Evolutionary conservation across 2,888 invertebrate species (phyloP).

Genomic region (Shargacucullia verbasci): DNA sequence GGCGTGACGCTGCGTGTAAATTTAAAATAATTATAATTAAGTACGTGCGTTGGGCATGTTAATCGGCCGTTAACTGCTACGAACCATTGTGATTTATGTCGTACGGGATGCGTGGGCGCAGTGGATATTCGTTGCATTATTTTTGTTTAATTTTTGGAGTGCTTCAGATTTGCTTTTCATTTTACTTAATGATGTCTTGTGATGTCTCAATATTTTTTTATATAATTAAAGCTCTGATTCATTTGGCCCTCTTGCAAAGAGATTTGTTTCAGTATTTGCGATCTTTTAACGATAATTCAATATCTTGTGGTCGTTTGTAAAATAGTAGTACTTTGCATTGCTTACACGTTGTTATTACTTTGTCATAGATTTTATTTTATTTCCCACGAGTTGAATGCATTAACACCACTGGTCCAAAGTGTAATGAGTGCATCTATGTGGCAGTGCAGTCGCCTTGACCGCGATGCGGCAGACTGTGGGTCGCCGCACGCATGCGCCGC

Average conservation of each 20-base stretch:
- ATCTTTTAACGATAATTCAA: too few species aligned
- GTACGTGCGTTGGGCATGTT: slow-evolving; percentile 40
- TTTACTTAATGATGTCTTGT: too few species aligned
- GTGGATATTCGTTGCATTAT: too few species aligned
- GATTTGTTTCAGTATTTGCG: too few species aligned
- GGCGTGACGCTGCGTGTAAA: slow-evolving; percentile 58
- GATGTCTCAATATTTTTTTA: too few species aligned
- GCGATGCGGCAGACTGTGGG: slow-evolving; percentile 62
- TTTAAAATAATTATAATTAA: slow-evolving; percentile 60
- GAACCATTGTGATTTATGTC: slow-evolving; percentile 48
- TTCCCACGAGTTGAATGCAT: background rate
- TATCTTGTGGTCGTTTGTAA: too few species aligned
- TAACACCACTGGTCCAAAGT: slow-evolving; percentile 34
- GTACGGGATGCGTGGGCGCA: slow-evolving; percentile 37
- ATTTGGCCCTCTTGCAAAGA: too few species aligned
- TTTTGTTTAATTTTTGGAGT: too few species aligned
- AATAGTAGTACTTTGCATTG: too few species aligned
- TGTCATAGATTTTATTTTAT: background rate
- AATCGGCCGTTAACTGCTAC: slow-evolving; percentile 43
- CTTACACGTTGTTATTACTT: background rate
- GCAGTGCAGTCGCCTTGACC: slow-evolving; percentile 59
- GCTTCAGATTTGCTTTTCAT: too few species aligned
- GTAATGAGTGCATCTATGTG: slow-evolving; percentile 35
- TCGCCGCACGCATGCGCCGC: slow-evolving; percentile 55
- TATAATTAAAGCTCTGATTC: too few species aligned